Evolutionary conservation across 2,797 vertebrate species (phyloP).

Genomic region (Chelonia mydas): DNA sequence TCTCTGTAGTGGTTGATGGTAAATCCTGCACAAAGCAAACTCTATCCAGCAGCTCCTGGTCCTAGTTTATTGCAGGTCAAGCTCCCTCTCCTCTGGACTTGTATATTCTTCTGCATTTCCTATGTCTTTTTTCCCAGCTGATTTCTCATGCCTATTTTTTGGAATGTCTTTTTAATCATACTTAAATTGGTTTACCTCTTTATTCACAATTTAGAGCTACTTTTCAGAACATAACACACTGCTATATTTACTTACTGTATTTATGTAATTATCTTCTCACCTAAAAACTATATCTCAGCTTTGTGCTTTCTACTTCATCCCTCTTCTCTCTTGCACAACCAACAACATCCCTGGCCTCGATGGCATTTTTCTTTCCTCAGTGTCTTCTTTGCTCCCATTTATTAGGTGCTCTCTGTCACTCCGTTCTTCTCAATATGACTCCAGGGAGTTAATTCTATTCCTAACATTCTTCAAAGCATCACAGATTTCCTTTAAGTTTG

Average conservation of each 20-base stretch:
- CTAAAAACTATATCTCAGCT: neutral
- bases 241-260: neutral
- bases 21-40: neutral
- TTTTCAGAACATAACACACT: neutral
- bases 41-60: neutral
- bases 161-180: neutral
- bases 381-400: neutral
- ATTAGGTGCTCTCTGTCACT: neutral
- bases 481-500: slow-evolving; percentile 22
- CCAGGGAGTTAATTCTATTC: slow-evolving; percentile 22
- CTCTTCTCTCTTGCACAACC: neutral
- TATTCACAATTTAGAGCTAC: neutral
- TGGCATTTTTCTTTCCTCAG: neutral
- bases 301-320: neutral
- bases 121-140: neutral
- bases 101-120: neutral
- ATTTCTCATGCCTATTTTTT: neutral
- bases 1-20: neutral
- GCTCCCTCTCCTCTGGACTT: neutral
- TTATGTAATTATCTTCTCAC: neutral
- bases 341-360: neutral
- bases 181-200: neutral
- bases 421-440: neutral
- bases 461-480: slow-evolving; percentile 13
- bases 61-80: neutral